A percentile compares a stretch with the other conserved stretches of the same genome.
phyloP scores from a whole-genome alignment of 1,140 invertebrate species.

The Diprion similis region DNA sequence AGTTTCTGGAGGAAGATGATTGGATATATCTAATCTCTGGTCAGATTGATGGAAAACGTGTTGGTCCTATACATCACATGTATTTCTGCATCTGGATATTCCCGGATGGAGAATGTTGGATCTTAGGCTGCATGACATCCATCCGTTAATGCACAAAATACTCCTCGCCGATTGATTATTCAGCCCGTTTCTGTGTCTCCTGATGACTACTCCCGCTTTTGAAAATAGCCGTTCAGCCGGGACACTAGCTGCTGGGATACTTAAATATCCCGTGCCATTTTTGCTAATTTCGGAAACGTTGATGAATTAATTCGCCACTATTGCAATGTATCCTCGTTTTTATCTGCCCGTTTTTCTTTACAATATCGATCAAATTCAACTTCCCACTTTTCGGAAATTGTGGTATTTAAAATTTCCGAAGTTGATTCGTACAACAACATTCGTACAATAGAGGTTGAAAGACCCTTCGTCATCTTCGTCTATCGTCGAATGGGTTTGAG shows the following conservation, averaged over 20 bases:
- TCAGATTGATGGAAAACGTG: too few species aligned
- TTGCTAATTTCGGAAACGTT: slow-evolving; percentile 42
- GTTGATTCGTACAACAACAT: slow-evolving; percentile 42
- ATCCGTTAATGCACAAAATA: slow-evolving; percentile 19
- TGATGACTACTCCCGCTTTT: slow-evolving; percentile 33
- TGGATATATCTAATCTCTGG: too few species aligned
- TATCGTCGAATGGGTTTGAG: neutral
- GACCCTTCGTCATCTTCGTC: slow-evolving; percentile 40
- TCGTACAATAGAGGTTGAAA: slow-evolving; percentile 44
- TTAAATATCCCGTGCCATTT: slow-evolving; percentile 48
- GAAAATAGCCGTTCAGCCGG: slow-evolving; percentile 46
- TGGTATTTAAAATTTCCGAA: slow-evolving; percentile 33
- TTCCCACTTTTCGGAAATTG: slow-evolving; percentile 35
- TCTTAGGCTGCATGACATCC: slow-evolving; percentile 13
- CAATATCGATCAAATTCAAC: slow-evolving; percentile 33
- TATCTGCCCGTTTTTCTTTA: slow-evolving; percentile 6
- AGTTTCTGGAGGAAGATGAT: too few species aligned
- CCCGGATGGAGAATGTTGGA: slow-evolving; percentile 10
- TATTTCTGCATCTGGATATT: too few species aligned
- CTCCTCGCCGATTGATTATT: slow-evolving; percentile 33
- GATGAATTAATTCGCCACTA: slow-evolving; percentile 37
- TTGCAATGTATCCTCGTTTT: slow-evolving; percentile 22
- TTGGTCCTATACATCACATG: too few species aligned
- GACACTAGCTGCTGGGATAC: slow-evolving; percentile 44
- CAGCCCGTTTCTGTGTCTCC: slow-evolving; percentile 36